A percentile compares a stretch with the other conserved stretches of the same genome.
Evolutionary conservation across 2,888 invertebrate species (phyloP).

Genomic region (Lumbricus terrestris): DNA sequence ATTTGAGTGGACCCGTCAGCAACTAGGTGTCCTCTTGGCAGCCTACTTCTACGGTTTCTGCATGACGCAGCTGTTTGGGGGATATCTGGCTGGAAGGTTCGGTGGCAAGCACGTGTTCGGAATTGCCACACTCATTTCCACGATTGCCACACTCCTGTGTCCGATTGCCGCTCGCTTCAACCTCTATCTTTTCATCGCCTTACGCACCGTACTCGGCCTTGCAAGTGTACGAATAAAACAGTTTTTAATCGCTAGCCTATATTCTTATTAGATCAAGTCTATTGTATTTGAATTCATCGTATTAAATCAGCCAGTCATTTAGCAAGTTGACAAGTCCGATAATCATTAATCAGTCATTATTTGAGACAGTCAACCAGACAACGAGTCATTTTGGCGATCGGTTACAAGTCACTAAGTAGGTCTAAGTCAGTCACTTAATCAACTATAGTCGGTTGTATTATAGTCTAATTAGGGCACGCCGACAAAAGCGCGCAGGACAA

Average conservation of each 20-base stretch:
- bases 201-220: neutral
- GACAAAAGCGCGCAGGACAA: too few relatives aligned
- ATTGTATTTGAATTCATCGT: neutral
- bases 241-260: too few relatives aligned
- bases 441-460: too few relatives aligned
- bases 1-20: neutral
- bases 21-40: neutral
- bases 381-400: neutral
- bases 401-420: too few relatives aligned
- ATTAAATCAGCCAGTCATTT: neutral
- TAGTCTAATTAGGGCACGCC: too few relatives aligned
- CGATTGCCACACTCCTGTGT: neutral
- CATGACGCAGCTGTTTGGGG: neutral
- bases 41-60: neutral
- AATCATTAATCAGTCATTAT: neutral
- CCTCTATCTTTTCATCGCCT: neutral
- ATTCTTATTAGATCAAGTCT: neutral
- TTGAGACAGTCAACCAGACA: neutral
- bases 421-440: too few relatives aligned
- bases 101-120: neutral
- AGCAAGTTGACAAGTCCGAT: neutral
- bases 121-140: neutral
- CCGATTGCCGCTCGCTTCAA: neutral
- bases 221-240: neutral
- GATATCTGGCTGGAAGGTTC: neutral